Base-by-base conservation (phyloP, 2,888 invertebrate species). In the Machimus atricapillus region DNA sequence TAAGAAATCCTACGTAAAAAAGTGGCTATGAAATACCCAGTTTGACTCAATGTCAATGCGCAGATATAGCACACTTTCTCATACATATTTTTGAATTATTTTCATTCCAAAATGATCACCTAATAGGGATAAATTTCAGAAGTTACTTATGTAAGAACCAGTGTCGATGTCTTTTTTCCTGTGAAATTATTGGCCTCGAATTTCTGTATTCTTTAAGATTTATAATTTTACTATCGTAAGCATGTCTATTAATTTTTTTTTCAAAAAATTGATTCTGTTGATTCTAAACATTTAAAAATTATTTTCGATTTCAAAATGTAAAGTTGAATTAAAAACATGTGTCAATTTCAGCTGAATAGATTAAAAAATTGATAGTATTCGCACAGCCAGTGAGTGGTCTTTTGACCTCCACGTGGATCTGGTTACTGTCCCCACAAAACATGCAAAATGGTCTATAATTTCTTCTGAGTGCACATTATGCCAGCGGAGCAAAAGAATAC, bases 391-490 rank as follows among this genome's bases (percentile, higher is more conserved):
- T 31, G n/a, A 31, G 31, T 66, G 66, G 23, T 12, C 27, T 19
- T 6, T 9, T 12, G 66, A 66, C 14, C 66, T 66, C 12, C 27
- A 66, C 66, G 27, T 79, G 52, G 40, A 27, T 79, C 52, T 52
- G 79, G 79, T 79, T 79, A 46, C 79, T 52, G 27, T 46, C 52
- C 79, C 43, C 79, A 14, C 16, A 52, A 79, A 79, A n/a, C 52
- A 52, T 79, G 79, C 79, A 52, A 79, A 52, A 79, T 79, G 52
- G 78, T 79, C 46, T 52, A 79, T 52, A 46, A 79, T 79, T 79
- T 52, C 27, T 31, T 52, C 16, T 46, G 23, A 66, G 66, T 27
- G 23, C 27, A 12, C 66, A 66, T 66, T 66, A 66, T 66, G 66
- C 66, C 12, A 66, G 66, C 27, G 12, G 27, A 27, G 66, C 27